Conservation (phyloP, 2,888 invertebrate species). For the Sycophila texana region DNA sequence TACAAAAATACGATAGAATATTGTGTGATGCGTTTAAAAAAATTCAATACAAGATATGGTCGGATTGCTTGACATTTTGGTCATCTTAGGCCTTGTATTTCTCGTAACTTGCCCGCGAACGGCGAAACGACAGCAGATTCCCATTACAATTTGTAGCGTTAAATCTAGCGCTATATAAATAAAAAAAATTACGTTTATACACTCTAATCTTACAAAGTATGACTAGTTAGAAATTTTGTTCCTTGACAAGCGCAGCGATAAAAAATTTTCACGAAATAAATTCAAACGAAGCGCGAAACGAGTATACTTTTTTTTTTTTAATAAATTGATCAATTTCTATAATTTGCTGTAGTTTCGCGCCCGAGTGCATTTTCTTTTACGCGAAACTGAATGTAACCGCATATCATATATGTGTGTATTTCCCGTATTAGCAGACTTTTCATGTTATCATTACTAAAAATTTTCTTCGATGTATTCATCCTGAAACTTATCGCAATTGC, state of each 20-base stretch:
- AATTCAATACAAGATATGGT: constrained; percentile 54
- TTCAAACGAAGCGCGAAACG: no score
- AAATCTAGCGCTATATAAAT: background rate
- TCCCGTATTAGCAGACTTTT: constrained; percentile 38
- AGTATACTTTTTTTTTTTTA: no score
- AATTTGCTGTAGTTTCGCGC: constrained; percentile 7
- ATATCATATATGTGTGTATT: constrained; percentile 22
- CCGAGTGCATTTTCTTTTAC: constrained; percentile 15
- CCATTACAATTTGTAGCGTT: background rate
- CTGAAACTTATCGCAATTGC: constrained; percentile 53
- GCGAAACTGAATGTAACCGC: constrained; percentile 37
- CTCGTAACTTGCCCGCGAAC: constrained; percentile 29
- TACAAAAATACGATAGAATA: constrained; percentile 51
- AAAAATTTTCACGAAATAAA: no score
- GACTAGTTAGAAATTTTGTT: no score
- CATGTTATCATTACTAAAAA: constrained; percentile 32
- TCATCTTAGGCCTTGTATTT: constrained; percentile 52
- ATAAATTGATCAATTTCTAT: background rate
- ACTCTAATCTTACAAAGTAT: background rate
- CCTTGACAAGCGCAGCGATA: no score
- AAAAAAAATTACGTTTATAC: background rate
- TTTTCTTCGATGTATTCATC: constrained; percentile 51
- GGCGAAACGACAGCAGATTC: constrained; percentile 15
- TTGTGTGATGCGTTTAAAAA: constrained; percentile 32
- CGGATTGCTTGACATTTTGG: constrained; percentile 52